Evolutionary conservation across 2,113 vertebrate species (phyloP), one percentile per base, ranked within the genome.

Genomic region (Hemiscyllium ocellatum): DNA sequence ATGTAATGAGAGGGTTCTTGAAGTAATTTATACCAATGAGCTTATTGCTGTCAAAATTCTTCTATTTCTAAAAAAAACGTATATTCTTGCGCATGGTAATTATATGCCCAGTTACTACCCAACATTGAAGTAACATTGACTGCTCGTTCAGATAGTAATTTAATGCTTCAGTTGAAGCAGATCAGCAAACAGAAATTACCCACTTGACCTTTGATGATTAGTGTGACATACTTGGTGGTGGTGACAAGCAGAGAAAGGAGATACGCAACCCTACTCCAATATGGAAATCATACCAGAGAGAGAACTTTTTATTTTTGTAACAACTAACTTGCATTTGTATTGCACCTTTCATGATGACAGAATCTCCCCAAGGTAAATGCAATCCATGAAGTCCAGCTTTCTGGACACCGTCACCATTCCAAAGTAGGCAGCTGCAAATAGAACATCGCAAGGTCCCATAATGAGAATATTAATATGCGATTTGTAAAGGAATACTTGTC

Each of bases 191-290:
- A 93, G 89, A 93, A 93, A 93, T 93, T 66, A 93, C 89, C 89
- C n/a, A 66, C n/a, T 93, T 93, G 89, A 93, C 89, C 61, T 66
- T 93, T 68, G 61, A 66, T 91, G 89, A 93, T 93, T 93, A 93
- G 61, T 37, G n/a, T 93, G 61, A 93, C 89, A 19, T 93, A 37
- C 1, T 6, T 90, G 37, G 33, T 37, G n/a, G 6, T 37, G 65
- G 89, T 93, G 89, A 93, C 89, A 93, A 7, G 29, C 87, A 91
- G 29, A 65, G 29, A 33, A 91, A 91, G 13, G 33, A n/a, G 26
- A 33, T 91, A 91, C n/a, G n/a, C 52, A 33, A 91, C 61, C 52
- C 87, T 20, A 33, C 13, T 37, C 17, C n/a, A 66, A 6, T 33
- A 22, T 68, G 89, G 22, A 93, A 83, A 66, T 66, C 89, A 93